Conservation (phyloP, 2,113 vertebrate genomes). For the Albula goreensis region DNA sequence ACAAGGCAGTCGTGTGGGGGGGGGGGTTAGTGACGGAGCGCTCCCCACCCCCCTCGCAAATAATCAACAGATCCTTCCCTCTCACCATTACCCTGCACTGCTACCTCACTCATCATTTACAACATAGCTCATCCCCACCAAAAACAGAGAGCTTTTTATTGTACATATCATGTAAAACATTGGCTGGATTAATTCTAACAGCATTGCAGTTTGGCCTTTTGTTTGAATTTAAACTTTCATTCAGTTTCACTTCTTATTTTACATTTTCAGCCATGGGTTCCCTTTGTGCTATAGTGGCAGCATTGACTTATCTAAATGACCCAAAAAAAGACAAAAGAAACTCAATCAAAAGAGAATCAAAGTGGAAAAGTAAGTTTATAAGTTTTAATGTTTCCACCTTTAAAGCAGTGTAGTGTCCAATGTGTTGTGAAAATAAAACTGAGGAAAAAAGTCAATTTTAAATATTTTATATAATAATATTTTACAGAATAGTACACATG, state of each 20-base stretch:
- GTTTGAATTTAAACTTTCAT: background rate
- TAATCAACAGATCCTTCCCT: background rate
- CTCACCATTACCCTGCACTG: background rate
- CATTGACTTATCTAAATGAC: constrained; percentile 30
- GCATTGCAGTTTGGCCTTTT: background rate
- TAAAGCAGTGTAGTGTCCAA: constrained; percentile 32
- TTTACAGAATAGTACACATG: too few relatives aligned
- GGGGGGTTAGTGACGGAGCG: constrained; percentile 29
- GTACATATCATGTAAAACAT: background rate
- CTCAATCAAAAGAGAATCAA: constrained; percentile 43
- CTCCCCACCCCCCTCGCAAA: constrained; percentile 22
- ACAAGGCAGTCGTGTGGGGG: constrained; percentile 36
- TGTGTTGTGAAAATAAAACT: constrained; percentile 33
- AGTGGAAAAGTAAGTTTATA: constrained; percentile 32
- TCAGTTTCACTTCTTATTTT: background rate
- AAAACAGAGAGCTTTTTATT: background rate
- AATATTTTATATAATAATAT: too few relatives aligned
- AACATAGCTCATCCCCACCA: too few relatives aligned
- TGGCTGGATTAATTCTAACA: background rate
- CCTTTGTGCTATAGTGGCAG: background rate
- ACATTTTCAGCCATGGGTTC: background rate
- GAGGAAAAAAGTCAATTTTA: too few relatives aligned
- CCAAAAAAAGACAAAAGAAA: constrained; percentile 35
- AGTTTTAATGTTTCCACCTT: constrained; percentile 42
- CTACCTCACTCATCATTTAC: background rate